Evolutionary conservation across 2,888 invertebrate genomes (phyloP).

Genomic region (Hofmannophila pseudospretella): DNA sequence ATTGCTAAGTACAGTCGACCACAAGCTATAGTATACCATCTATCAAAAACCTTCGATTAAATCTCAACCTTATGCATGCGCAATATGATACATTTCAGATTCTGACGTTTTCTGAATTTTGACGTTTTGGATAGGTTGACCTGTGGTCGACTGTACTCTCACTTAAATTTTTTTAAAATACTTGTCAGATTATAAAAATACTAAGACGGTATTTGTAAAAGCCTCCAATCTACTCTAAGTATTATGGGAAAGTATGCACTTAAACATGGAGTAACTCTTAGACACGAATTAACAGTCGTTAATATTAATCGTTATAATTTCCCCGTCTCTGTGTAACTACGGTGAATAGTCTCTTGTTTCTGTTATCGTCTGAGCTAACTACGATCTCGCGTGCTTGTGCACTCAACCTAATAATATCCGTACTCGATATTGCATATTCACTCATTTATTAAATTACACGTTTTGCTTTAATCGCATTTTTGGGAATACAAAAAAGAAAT

Average conservation of each 20-base stretch:
- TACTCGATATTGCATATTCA: conserved; percentile 25
- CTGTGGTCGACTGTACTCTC: no score
- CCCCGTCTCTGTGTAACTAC: conserved; percentile 6
- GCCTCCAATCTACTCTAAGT: not conserved
- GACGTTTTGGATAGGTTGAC: no score
- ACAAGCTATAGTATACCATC: no score
- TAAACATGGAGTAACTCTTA: conserved; percentile 2
- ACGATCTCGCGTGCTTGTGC: conserved; percentile 35
- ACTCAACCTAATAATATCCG: conserved; percentile 29
- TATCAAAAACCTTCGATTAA: no score
- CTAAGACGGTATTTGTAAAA: not conserved
- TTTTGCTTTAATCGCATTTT: conserved; percentile 1
- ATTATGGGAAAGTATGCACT: conserved; percentile 11
- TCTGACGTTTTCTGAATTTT: no score
- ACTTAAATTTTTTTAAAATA: no score
- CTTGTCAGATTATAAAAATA: not conserved
- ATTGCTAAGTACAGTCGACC: no score
- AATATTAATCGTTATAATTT: conserved; percentile 11
- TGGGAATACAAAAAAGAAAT: not conserved
- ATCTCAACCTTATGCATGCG: no score
- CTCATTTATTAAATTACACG: conserved; percentile 14
- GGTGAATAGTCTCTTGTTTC: conserved; percentile 8
- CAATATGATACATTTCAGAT: no score
- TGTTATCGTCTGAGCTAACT: conserved; percentile 25
- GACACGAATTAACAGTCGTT: conserved; percentile 12